Conservation (phyloP, 1,140 invertebrate species). For the Xylocopa sonorina region DNA sequence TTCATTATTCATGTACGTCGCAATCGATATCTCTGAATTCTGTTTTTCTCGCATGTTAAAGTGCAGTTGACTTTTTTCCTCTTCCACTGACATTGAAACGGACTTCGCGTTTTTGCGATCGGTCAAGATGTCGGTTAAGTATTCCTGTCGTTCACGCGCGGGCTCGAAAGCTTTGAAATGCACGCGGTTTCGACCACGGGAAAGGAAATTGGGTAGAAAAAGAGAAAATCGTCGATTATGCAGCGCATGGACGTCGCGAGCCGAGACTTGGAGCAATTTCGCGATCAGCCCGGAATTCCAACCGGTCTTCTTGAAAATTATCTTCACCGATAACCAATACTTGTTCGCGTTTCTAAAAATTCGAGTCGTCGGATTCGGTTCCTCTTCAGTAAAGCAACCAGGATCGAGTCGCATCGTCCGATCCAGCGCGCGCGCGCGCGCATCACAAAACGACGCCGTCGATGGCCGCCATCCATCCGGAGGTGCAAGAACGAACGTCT, state of each 20-base stretch:
- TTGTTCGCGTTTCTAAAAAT: too few relatives aligned
- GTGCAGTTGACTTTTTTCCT: too few relatives aligned
- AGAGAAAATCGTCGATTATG: slow-evolving; percentile 12
- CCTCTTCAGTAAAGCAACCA: too few relatives aligned
- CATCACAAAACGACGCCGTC: too few relatives aligned
- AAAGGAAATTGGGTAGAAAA: neutral
- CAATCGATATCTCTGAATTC: too few relatives aligned
- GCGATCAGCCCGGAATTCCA: neutral
- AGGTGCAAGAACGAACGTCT: neutral
- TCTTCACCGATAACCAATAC: too few relatives aligned
- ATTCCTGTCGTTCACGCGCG: neutral
- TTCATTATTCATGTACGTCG: too few relatives aligned
- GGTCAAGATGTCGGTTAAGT: neutral
- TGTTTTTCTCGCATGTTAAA: too few relatives aligned
- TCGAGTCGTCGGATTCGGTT: too few relatives aligned
- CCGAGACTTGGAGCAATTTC: neutral
- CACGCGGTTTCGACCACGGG: neutral
- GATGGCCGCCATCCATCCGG: neutral
- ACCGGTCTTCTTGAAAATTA: neutral
- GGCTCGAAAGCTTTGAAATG: neutral
- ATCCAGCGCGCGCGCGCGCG: neutral
- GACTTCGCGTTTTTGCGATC: neutral
- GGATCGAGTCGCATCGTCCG: too few relatives aligned
- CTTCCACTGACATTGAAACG: too few relatives aligned
- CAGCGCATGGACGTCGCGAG: neutral